Base-by-base conservation (phyloP, 2,113 vertebrate genomes). In the Rhynchopsitta pachyrhyncha region DNA sequence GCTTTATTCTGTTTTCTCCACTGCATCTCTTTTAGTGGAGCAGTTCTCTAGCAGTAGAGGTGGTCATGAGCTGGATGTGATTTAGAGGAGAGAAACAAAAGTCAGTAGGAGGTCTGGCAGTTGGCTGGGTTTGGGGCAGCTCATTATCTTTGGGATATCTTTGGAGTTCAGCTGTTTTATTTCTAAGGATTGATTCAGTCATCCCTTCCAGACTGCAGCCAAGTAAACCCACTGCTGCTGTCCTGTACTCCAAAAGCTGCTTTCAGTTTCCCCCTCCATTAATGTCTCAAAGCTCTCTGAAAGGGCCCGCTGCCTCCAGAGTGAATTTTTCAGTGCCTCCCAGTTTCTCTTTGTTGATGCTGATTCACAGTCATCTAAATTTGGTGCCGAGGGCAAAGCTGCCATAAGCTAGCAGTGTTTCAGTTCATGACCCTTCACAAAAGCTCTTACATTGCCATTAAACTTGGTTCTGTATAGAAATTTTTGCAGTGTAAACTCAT, bases 391-490 rank as follows among this genome's bases (percentile, higher is more conserved):
- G 33, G 8, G 22, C 35, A 63, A 5, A 42, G 7, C 25, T 60
- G 23, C 80, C 5, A 2, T 24, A 11, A 70, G 15, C 31, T 44
- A 20, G 17, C 37, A 23, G 39, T 33, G 24, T 64, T 91, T 59
- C 62, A 35, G 0, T 9, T 12, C 0, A 0, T 20, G 63, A 8
- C 29, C 50, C 44, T 47, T 64, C 82, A 47, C n/a, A 50, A 11
- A 17, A 52, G 52, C 41, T 82, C 37, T 67, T 49, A 37, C 0
- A 0, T n/a, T 95, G 49, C 31, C 1, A 0, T 53, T 50, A 35
- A 55, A 57, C 18, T 29, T 1, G 5, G 64, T 42, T 29, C 4
- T 31, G 39, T 39, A 28, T 13, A 42, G 18, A 47, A 11, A 11
- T 25, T 39, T 49, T 88, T 85, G 20, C 39, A 73, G 13, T 25